Percentiles rank a stretch among this genome's conserved stretches.
phyloP scores from a whole-genome alignment of 2,113 vertebrate species.

The Loxodonta africana region DNA sequence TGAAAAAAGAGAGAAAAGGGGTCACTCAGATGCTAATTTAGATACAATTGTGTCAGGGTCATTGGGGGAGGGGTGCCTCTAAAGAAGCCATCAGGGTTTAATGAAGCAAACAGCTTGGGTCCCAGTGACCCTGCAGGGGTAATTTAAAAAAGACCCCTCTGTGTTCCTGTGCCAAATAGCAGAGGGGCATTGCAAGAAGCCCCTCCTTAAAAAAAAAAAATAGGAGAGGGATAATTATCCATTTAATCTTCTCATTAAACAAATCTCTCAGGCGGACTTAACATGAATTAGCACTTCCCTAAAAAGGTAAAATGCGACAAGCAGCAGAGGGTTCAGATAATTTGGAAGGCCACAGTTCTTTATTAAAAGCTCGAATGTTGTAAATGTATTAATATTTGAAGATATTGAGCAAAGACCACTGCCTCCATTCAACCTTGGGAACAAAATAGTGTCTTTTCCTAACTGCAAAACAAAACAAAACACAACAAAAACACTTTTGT shows the following conservation, averaged over 20 bases:
- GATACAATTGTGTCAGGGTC: slow-evolving; percentile 92
- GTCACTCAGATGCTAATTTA: slow-evolving; percentile 94
- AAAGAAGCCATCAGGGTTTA: slow-evolving; percentile 89
- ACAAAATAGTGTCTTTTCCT: slow-evolving; percentile 63
- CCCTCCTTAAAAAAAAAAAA: slow-evolving; percentile 76
- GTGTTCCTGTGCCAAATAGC: slow-evolving; percentile 87
- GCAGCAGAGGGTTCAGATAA: slow-evolving; percentile 86
- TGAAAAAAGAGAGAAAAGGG: slow-evolving; percentile 83
- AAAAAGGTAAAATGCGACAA: slow-evolving; percentile 88
- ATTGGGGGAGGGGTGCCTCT: slow-evolving; percentile 81
- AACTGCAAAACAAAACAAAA: slow-evolving; percentile 15
- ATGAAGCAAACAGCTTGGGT: slow-evolving; percentile 92
- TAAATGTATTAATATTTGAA: slow-evolving; percentile 83
- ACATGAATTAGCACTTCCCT: slow-evolving; percentile 90
- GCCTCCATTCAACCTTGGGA: slow-evolving; percentile 61
- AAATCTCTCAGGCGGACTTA: slow-evolving; percentile 92
- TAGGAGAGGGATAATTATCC: slow-evolving; percentile 88
- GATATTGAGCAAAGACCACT: slow-evolving; percentile 63
- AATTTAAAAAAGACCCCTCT: slow-evolving; percentile 89
- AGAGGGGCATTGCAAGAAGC: slow-evolving; percentile 85
- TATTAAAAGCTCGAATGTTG: slow-evolving; percentile 83
- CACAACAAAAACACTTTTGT: background rate
- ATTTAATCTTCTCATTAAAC: slow-evolving; percentile 92
- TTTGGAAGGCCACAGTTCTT: slow-evolving; percentile 84
- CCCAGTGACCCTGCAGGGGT: slow-evolving; percentile 89